phyloP scores from a whole-genome alignment of 2,888 invertebrate species.

The Trichacis sp. region DNA sequence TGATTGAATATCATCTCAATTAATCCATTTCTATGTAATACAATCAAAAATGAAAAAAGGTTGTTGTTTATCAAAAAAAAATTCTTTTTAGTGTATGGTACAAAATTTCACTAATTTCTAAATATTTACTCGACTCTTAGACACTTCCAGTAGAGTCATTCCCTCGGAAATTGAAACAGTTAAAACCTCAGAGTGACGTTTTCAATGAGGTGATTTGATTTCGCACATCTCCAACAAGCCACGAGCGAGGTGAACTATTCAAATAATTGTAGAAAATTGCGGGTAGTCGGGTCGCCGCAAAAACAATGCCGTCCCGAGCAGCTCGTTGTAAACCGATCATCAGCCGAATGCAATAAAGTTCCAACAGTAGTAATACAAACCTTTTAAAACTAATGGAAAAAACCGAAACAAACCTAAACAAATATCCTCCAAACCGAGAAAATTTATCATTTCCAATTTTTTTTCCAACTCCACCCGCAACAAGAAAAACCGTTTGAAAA shows the following conservation, averaged over 20 bases:
- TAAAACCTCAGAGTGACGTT: background rate
- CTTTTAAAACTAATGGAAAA: conserved; percentile 15
- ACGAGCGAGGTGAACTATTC: conserved; percentile 48
- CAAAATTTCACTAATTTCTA: too few relatives aligned
- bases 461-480: background rate
- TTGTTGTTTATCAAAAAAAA: too few relatives aligned
- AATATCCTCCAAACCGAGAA: background rate
- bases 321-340: conserved; percentile 54
- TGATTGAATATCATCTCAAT: too few relatives aligned
- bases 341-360: conserved; percentile 62
- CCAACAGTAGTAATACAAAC: conserved; percentile 21
- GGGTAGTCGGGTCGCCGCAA: conserved; percentile 50
- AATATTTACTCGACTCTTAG: background rate
- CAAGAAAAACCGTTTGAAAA: background rate
- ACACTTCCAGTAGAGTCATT: background rate
- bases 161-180: background rate
- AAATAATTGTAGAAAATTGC: conserved; percentile 55
- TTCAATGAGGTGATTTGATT: background rate
- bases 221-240: background rate
- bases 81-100: too few relatives aligned
- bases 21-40: too few relatives aligned
- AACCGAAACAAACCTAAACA: background rate
- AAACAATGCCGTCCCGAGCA: conserved; percentile 57
- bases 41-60: too few relatives aligned
- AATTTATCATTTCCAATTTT: background rate